Conservation (phyloP, 2,113 vertebrate species). For the Brachyhypopomus occidentalis region DNA sequence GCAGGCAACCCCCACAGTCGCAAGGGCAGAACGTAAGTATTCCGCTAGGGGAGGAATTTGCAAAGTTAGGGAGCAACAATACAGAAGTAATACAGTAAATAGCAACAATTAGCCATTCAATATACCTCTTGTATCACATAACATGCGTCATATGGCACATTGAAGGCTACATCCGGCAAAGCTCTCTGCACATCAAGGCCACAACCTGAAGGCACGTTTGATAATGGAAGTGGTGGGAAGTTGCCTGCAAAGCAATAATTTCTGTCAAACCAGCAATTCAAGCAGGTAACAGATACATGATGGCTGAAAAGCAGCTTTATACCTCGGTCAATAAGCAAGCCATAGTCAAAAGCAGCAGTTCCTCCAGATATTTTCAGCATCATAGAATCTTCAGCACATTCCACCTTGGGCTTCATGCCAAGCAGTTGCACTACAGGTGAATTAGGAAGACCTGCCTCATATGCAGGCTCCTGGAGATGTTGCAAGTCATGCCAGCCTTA, state of each 20-base stretch:
- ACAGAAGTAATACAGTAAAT: background rate
- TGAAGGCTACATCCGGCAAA: constrained; percentile 55
- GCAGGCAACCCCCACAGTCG: constrained; percentile 65
- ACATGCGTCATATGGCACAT: constrained; percentile 71
- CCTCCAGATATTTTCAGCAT: constrained; percentile 62
- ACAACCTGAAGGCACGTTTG: constrained; percentile 68
- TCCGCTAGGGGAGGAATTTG: constrained; percentile 54
- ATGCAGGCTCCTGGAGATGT: background rate
- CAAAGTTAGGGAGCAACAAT: background rate
- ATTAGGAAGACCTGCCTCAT: background rate
- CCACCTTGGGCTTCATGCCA: constrained; percentile 67
- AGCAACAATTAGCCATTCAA: background rate
- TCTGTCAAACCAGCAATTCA: background rate
- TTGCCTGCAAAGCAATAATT: constrained; percentile 51
- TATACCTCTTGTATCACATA: constrained; percentile 67
- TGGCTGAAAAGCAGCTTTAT: background rate
- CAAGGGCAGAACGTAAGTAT: constrained; percentile 65
- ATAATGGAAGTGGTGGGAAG: constrained; percentile 63
- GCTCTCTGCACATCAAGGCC: constrained; percentile 65
- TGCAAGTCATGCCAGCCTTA: constrained; percentile 56
- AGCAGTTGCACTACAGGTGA: constrained; percentile 55
- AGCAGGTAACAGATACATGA: background rate
- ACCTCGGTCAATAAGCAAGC: constrained; percentile 62
- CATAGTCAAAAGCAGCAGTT: constrained; percentile 34
- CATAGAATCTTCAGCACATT: constrained; percentile 69